Evolutionary conservation across 2,797 vertebrate genomes (phyloP).

Genomic region (Telmatherina bonti): DNA sequence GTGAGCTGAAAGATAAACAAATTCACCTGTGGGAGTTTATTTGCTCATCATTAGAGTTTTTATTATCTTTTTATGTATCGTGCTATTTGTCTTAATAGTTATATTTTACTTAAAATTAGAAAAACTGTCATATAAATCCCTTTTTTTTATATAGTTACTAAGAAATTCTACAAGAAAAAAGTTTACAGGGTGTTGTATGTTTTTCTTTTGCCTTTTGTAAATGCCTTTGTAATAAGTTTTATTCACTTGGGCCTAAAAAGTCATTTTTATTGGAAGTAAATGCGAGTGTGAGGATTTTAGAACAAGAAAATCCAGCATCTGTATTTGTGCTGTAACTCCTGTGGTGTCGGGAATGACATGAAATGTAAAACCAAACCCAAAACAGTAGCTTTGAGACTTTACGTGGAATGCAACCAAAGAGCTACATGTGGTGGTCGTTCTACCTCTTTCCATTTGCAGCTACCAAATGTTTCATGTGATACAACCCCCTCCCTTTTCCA

Average conservation of each 20-base stretch:
- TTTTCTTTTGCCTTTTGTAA: slow-evolving; percentile 25
- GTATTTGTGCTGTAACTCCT: slow-evolving; percentile 35
- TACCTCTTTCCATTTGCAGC: slow-evolving; percentile 62
- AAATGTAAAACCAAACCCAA: slow-evolving; percentile 60
- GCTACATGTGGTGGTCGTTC: slow-evolving; percentile 44
- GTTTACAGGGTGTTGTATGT: not conserved
- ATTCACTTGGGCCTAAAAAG: slow-evolving; percentile 57
- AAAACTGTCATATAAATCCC: not conserved
- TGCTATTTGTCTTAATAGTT: not conserved
- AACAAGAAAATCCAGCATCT: slow-evolving; percentile 53
- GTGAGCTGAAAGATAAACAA: not conserved
- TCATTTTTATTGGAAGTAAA: slow-evolving; percentile 47
- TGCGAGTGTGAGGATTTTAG: slow-evolving; percentile 28
- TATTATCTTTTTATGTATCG: not conserved
- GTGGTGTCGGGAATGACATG: slow-evolving; percentile 57
- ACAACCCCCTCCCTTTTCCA: slow-evolving; percentile 19
- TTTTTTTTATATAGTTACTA: slow-evolving; percentile 9
- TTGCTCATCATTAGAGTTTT: not conserved
- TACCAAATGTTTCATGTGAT: slow-evolving; percentile 57
- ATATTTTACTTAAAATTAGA: not conserved
- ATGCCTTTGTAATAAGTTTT: slow-evolving; percentile 44
- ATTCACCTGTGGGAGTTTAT: not conserved
- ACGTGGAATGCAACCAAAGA: slow-evolving; percentile 42
- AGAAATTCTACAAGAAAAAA: slow-evolving; percentile 6
- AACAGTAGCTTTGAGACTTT: slow-evolving; percentile 73